phyloP scores from a whole-genome alignment of 2,888 invertebrate genomes.

The Cynaeus angustus region DNA sequence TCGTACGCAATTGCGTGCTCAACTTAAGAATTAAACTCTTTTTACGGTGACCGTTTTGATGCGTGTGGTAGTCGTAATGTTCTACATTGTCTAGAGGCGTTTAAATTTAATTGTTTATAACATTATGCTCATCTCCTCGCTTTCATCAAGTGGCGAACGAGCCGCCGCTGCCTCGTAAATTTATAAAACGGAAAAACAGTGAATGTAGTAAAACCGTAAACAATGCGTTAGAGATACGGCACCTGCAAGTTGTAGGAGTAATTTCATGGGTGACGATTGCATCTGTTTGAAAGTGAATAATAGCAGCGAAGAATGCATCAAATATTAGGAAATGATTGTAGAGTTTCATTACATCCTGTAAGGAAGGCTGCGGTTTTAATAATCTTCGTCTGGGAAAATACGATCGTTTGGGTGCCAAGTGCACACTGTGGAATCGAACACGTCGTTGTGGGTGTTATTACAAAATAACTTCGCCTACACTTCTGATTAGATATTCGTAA shows the following conservation, averaged over 20 bases:
- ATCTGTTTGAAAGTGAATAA: conserved; percentile 31
- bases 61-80: too few species aligned
- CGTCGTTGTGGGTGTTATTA: conserved; percentile 44
- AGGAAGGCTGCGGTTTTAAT: conserved; percentile 41
- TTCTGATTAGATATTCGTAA: conserved; percentile 52
- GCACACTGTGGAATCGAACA: conserved; percentile 34
- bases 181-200: not conserved
- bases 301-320: conserved; percentile 19
- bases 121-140: not conserved
- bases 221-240: conserved; percentile 25
- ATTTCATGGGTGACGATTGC: conserved; percentile 41
- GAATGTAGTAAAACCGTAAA: conserved; percentile 12
- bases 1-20: too few species aligned
- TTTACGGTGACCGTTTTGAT: too few species aligned
- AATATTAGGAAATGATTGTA: conserved; percentile 34
- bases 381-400: conserved; percentile 23
- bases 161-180: not conserved
- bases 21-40: too few species aligned
- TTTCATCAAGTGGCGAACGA: not conserved
- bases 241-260: conserved; percentile 37
- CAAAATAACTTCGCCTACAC: conserved; percentile 48
- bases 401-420: conserved; percentile 22
- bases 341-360: conserved; percentile 32
- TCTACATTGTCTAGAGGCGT: too few species aligned
- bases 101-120: too few species aligned